Evolutionary conservation across 2,888 invertebrate genomes (phyloP), one percentile per base, ranked within the genome.

Genomic region (Patella depressa): DNA sequence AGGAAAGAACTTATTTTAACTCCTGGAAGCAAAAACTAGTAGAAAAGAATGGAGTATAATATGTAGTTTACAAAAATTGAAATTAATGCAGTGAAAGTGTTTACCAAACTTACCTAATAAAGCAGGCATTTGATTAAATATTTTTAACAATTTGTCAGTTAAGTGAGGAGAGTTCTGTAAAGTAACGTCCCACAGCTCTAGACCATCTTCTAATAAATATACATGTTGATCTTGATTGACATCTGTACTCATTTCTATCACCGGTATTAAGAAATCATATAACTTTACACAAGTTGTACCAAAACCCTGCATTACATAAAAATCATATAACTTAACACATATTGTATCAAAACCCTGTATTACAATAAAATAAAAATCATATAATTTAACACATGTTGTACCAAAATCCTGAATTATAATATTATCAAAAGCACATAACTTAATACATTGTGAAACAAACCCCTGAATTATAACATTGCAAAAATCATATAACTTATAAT

Each of bases 171-270:
- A 94, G 90, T 95, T 95, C 91, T 97, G 95, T 80, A 98, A 93
- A 29, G 97, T 94, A 0, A 95, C 95, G 76, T 95, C 93, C 97
- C 98, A 98, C 79, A 98, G 93, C 84, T 97, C 96, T 65, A 98
- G 92, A 3, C 97, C 97, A 90, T 98, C 98, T 91, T 98, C 98
- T 84, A 97, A 92, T 75, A 98, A 93, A 91, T 98, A 98, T 75
- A 98, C 95, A 90, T 97, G 96, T 69, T 92, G 95, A 94, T 76
- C 95, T 89, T 96, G 95, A 81, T 94, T 93, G 0, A 96, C 93
- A 88, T 96, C 95, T 14, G 97, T 97, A 78, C 95, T 95, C 80
- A 95, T 90, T 80, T 94, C 93, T 80, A 96, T 94, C 74, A 96
- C 95, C 76, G 93, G 93, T 79, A 94, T 88, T 55, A 94, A 92